These are phyloP conservation scores for Aplidium turbinatum DNA, from an alignment of 23 tunicate species.

Conservation along the genomic window DNA sequence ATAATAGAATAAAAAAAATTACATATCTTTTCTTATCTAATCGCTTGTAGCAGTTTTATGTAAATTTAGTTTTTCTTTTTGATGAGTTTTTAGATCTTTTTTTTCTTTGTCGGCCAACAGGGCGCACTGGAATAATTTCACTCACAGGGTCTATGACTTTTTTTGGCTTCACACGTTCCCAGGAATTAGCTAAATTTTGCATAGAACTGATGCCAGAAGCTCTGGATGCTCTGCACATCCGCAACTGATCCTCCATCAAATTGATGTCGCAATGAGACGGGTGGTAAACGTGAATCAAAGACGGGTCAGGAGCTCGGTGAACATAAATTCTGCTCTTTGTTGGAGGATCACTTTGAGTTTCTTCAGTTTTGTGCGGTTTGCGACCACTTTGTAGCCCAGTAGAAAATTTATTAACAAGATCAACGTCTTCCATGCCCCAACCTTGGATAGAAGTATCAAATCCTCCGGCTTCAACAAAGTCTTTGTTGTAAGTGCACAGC, in stretches of 20 bases:
- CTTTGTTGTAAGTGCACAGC: constrained; percentile 78
- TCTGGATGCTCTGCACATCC: constrained; percentile 82
- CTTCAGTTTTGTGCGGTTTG: not conserved
- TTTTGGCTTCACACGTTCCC: constrained; percentile 39
- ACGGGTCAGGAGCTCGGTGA: constrained; percentile 73
- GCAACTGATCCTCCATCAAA: constrained; percentile 62
- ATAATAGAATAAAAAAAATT: no score
- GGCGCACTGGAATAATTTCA: no score
- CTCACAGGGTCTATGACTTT: no score
- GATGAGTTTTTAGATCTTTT: no score
- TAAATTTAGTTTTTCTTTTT: no score
- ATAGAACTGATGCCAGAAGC: constrained; percentile 64
- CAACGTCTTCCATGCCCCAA: constrained; percentile 99
- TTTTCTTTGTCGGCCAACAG: no score
- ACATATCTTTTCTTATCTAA: no score
- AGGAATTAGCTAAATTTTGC: constrained; percentile 32
- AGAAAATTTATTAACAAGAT: constrained; percentile 75
- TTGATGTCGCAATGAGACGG: constrained; percentile 73
- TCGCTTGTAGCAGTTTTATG: no score
- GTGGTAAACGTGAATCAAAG: constrained; percentile 91
- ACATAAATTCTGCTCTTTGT: constrained; percentile 24
- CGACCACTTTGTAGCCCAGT: constrained; percentile 34
- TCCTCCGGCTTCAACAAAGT: constrained; percentile 82
- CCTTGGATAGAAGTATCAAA: constrained; percentile 88
- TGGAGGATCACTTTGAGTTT: not conserved